phyloP scores from a whole-genome alignment of 2,113 vertebrate genomes.

The Chitala chitala region DNA sequence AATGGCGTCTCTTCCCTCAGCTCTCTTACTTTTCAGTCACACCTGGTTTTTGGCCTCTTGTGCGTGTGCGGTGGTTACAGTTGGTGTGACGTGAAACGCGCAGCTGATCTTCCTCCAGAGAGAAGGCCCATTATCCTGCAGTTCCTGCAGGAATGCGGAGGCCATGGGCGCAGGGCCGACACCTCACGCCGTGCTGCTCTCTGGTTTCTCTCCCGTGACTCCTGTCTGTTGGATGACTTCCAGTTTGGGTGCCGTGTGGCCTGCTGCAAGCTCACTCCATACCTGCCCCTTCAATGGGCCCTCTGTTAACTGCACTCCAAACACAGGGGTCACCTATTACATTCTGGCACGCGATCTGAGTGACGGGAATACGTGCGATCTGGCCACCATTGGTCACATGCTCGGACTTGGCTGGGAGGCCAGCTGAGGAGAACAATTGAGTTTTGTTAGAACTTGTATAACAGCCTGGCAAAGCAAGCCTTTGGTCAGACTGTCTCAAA shows the following conservation, averaged over 20 bases:
- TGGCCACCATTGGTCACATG: slow-evolving; percentile 58
- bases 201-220: slow-evolving; percentile 62
- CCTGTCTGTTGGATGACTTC: no score
- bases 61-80: not conserved
- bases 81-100: not conserved
- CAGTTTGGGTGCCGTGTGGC: slow-evolving; percentile 58
- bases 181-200: slow-evolving; percentile 49
- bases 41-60: not conserved
- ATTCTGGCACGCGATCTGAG: slow-evolving; percentile 49
- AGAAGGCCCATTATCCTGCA: slow-evolving; percentile 38
- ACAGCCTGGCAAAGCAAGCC: slow-evolving; percentile 66
- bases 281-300: slow-evolving; percentile 55
- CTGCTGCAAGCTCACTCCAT: slow-evolving; percentile 41
- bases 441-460: slow-evolving; percentile 66
- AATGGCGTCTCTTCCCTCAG: not conserved
- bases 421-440: slow-evolving; percentile 57
- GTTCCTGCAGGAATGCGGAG: slow-evolving; percentile 45
- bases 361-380: slow-evolving; percentile 57
- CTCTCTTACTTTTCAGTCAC: not conserved
- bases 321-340: slow-evolving; percentile 45
- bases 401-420: slow-evolving; percentile 43
- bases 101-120: not conserved
- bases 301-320: slow-evolving; percentile 58
- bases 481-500: slow-evolving; percentile 27
- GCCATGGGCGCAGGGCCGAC: slow-evolving; percentile 51